Percentiles rank a stretch among this genome's conserved stretches.
Conservation (phyloP, 53 echinoderm and acorn worm species). For the Henricia sp. region DNA sequence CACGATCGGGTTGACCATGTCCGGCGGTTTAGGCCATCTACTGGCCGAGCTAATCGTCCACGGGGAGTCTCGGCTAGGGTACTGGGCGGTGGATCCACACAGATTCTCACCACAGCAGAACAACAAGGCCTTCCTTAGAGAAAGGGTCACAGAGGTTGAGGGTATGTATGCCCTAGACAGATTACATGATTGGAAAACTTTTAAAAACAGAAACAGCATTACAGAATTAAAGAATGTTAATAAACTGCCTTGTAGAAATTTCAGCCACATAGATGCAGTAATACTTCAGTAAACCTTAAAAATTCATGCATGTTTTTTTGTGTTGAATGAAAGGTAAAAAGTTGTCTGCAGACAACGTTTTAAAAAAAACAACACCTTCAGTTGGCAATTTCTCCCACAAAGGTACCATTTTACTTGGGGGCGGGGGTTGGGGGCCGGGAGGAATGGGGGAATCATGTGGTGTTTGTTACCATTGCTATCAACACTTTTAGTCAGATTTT, state of each 20-base stretch:
- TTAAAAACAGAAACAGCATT: too few species aligned
- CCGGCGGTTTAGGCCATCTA: conserved; percentile 81
- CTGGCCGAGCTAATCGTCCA: conserved; percentile 90
- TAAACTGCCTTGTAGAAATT: too few species aligned
- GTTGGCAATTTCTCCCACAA: too few species aligned
- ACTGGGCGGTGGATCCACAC: conserved; percentile 72
- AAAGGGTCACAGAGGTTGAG: conserved; percentile 88
- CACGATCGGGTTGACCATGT: conserved; percentile 69
- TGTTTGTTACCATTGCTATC: too few species aligned
- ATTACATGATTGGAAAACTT: background rate
- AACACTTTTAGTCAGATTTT: too few species aligned
- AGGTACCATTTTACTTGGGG: background rate
- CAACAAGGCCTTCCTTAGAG: conserved; percentile 82
- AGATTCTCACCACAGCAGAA: conserved; percentile 85
- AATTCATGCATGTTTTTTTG: too few species aligned
- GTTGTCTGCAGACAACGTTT: too few species aligned
- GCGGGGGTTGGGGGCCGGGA: background rate
- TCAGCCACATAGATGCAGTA: too few species aligned
- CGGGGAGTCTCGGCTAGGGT: conserved; percentile 68
- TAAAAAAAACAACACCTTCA: too few species aligned
- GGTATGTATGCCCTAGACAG: conserved; percentile 59
- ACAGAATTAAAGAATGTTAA: too few species aligned
- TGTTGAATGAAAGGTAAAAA: too few species aligned
- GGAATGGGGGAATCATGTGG: background rate
- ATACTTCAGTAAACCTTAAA: too few species aligned